These are phyloP conservation scores for Ormyrus rosae DNA, from an alignment of 2,888 invertebrate species.

Conservation along the genomic window DNA sequence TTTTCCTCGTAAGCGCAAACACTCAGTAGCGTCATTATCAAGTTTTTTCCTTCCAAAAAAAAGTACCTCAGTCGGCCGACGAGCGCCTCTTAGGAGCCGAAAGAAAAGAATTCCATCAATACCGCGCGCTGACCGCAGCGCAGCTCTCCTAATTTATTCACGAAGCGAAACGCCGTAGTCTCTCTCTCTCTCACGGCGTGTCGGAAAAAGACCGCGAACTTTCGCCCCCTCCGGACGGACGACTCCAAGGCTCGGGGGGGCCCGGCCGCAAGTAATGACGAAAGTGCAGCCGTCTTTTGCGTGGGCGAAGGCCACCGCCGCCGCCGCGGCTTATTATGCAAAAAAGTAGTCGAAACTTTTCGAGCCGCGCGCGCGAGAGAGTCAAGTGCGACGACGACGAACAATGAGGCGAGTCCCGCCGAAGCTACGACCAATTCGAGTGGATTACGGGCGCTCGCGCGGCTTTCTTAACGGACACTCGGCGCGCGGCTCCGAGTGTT, in stretches of 20 bases:
- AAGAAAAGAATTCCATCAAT: too few relatives aligned
- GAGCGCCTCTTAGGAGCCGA: too few relatives aligned
- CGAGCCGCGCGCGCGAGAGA: not conserved
- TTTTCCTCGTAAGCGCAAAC: too few relatives aligned
- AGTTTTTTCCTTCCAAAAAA: too few relatives aligned
- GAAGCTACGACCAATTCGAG: not conserved
- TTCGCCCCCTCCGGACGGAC: not conserved
- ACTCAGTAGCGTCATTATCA: too few relatives aligned
- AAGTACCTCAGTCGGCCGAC: too few relatives aligned
- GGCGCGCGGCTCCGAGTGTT: too few relatives aligned
- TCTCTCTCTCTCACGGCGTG: too few relatives aligned
- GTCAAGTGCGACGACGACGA: not conserved
- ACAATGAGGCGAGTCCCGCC: not conserved
- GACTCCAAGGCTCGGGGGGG: not conserved
- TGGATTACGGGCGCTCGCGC: not conserved
- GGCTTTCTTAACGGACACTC: not conserved
- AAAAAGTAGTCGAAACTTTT: not conserved
- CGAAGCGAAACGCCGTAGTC: too few relatives aligned
- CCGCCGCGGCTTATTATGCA: not conserved
- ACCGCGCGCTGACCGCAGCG: too few relatives aligned
- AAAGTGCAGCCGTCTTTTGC: not conserved
- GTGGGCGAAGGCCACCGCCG: conserved; percentile 9
- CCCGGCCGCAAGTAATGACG: not conserved
- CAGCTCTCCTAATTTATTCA: too few relatives aligned
- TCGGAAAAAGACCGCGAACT: not conserved